phyloP scores from a whole-genome alignment of 30 jellyfish, hydroid and myxozoan genomes.

The Aurelia coerulea region DNA sequence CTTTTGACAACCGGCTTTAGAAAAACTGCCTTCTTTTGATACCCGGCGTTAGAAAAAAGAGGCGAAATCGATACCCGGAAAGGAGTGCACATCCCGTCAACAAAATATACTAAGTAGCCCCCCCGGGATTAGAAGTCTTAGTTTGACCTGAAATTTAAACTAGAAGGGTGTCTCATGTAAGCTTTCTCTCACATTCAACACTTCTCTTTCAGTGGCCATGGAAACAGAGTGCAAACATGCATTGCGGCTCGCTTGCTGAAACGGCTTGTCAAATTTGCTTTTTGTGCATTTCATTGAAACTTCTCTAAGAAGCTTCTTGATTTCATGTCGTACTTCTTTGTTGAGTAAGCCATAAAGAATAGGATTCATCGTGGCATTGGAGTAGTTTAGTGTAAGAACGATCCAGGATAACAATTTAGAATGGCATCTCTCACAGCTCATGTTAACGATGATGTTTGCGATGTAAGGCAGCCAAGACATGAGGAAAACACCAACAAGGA shows the following conservation, averaged over 20 bases:
- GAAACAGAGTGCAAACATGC: slow-evolving; percentile 34
- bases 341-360: slow-evolving; percentile 85
- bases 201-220: slow-evolving; percentile 33
- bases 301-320: slow-evolving; percentile 34
- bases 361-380: slow-evolving; percentile 83
- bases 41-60: too few relatives aligned
- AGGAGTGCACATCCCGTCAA: too few relatives aligned
- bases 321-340: slow-evolving; percentile 73
- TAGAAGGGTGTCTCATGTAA: slow-evolving; percentile 16
- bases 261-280: slow-evolving; percentile 46
- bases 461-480: slow-evolving; percentile 79
- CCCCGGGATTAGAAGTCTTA: neutral
- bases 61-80: too few relatives aligned
- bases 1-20: too few relatives aligned
- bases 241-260: slow-evolving; percentile 38
- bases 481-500: slow-evolving; percentile 82
- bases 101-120: too few relatives aligned
- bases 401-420: slow-evolving; percentile 72
- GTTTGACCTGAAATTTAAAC: neutral
- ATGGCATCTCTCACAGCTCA: slow-evolving; percentile 44
- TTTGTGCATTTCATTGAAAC: slow-evolving; percentile 45
- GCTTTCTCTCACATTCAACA: slow-evolving; percentile 18
- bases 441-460: slow-evolving; percentile 60
- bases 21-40: too few relatives aligned
- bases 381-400: slow-evolving; percentile 67